Evolutionary conservation across 1,140 invertebrate genomes (phyloP).

Genomic region (Apocrypta bakeri): DNA sequence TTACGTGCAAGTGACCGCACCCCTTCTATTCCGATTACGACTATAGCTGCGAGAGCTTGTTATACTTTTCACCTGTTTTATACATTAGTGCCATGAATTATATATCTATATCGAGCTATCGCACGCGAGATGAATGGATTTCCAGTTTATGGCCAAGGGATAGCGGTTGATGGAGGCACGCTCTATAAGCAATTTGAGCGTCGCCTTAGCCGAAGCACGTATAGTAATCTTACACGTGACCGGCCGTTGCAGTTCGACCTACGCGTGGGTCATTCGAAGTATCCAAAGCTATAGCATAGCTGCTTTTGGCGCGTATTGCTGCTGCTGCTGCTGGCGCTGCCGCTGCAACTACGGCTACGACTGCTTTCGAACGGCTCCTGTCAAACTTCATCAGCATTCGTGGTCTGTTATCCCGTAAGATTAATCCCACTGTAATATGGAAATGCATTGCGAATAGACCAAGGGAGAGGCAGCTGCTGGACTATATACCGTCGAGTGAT

Average conservation of each 20-base stretch:
- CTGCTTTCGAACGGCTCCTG: slow-evolving; percentile 51
- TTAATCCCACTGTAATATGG: slow-evolving; percentile 71
- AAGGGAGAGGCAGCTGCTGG: slow-evolving; percentile 19
- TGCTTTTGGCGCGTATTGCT: background rate
- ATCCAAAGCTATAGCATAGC: slow-evolving; percentile 6
- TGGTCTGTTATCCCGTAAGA: slow-evolving; percentile 55
- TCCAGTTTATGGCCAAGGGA: background rate
- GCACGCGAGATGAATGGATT: slow-evolving; percentile 17
- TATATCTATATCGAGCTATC: no score
- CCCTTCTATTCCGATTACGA: no score
- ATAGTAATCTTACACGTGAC: slow-evolving; percentile 29
- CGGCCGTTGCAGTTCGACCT: background rate
- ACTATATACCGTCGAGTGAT: slow-evolving; percentile 39
- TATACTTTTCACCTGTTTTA: no score
- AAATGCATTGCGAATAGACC: slow-evolving; percentile 63
- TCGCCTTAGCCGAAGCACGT: background rate
- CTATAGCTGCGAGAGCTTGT: no score
- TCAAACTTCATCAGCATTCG: slow-evolving; percentile 64
- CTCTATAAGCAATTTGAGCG: background rate
- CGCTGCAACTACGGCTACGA: no score
- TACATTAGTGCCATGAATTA: no score
- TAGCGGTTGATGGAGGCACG: background rate
- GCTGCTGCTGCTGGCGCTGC: background rate
- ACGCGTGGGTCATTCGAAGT: slow-evolving; percentile 8
- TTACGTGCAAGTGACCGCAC: background rate